These are phyloP conservation scores for Alfaro cultratus DNA, from an alignment of 2,797 vertebrate species.

Conservation along the genomic window DNA sequence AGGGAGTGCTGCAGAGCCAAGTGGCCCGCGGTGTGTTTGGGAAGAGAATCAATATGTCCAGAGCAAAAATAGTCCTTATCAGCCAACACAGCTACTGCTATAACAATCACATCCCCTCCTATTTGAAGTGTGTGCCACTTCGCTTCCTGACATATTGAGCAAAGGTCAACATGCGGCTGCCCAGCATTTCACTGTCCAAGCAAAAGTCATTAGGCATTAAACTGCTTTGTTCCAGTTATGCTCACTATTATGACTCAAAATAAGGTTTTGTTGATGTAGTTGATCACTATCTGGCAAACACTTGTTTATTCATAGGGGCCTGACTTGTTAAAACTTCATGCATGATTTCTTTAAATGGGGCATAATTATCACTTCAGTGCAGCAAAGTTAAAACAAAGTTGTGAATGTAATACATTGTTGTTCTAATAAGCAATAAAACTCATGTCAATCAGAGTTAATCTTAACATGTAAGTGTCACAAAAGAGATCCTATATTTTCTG, in stretches of 20 bases:
- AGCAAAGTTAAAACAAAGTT: not conserved
- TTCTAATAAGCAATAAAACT: not conserved
- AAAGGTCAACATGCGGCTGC: slow-evolving; percentile 32
- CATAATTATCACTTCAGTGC: not conserved
- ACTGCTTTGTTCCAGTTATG: not conserved
- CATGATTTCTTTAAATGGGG: not conserved
- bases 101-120: slow-evolving; percentile 7
- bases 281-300: not conserved
- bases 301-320: not conserved
- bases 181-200: not conserved
- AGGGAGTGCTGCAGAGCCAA: not conserved
- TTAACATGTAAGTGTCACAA: not conserved
- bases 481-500: not conserved
- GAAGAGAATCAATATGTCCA: slow-evolving; percentile 14
- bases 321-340: not conserved
- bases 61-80: slow-evolving; percentile 47
- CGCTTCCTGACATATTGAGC: slow-evolving; percentile 40
- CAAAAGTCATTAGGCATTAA: not conserved
- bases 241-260: not conserved
- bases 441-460: not conserved
- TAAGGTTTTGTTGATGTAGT: not conserved
- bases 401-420: not conserved
- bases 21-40: slow-evolving; percentile 1
- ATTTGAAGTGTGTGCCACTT: slow-evolving; percentile 25
- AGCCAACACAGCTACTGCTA: slow-evolving; percentile 27